Percentiles rank a stretch among this genome's conserved stretches.
Evolutionary conservation across 2,888 invertebrate species (phyloP).

Genomic region (Vannuccia rotundouncinata): DNA sequence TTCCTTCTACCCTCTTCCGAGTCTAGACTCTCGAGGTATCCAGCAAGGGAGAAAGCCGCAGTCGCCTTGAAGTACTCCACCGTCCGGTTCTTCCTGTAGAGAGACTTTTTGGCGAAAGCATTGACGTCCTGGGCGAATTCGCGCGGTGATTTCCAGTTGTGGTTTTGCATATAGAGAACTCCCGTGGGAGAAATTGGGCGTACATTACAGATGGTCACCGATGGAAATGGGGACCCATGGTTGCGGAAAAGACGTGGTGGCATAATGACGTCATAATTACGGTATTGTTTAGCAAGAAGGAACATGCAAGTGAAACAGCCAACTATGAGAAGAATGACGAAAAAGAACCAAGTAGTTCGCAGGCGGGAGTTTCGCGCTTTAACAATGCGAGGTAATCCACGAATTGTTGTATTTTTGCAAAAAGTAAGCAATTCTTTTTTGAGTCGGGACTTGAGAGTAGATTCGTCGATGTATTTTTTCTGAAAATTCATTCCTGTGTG

Average conservation of each 20-base stretch:
- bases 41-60: constrained; percentile 25
- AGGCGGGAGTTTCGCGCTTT: constrained; percentile 28
- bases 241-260: constrained; percentile 38
- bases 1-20: background rate
- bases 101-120: background rate
- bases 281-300: constrained; percentile 37
- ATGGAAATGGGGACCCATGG: constrained; percentile 36
- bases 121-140: constrained; percentile 35
- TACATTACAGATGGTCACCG: constrained; percentile 39
- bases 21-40: constrained; percentile 34
- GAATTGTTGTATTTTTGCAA: constrained; percentile 40
- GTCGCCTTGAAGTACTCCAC: constrained; percentile 6
- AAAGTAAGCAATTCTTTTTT: constrained; percentile 34
- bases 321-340: constrained; percentile 37
- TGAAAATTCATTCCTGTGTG: too few relatives aligned
- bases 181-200: constrained; percentile 37
- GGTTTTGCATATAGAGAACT: background rate
- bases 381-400: constrained; percentile 39
- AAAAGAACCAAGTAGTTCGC: constrained; percentile 34
- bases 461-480: too few relatives aligned
- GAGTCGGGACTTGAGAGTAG: background rate
- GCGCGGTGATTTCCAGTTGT: constrained; percentile 33
- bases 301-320: constrained; percentile 38
- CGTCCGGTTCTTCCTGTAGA: background rate
- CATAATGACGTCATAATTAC: constrained; percentile 39